These are phyloP conservation scores for Epinephelus moara DNA, from an alignment of 2,113 vertebrate species.

Conservation along the genomic window DNA sequence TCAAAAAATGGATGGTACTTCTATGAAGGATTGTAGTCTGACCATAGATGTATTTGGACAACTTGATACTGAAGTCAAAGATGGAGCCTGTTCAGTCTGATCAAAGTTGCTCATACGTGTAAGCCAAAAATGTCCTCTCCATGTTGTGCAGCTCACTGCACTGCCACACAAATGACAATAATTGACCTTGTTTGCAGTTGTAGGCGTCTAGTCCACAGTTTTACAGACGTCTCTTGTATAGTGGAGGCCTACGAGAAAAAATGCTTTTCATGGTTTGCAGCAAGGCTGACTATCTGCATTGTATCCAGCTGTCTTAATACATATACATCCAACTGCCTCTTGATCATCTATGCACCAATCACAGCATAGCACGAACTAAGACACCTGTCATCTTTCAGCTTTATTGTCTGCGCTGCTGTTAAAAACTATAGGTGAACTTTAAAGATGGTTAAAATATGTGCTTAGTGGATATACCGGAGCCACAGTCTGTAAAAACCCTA, in stretches of 20 bases:
- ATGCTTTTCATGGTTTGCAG: no score
- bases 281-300: no score
- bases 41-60: not conserved
- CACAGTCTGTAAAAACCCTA: no score
- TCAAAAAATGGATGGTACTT: not conserved
- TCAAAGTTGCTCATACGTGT: not conserved
- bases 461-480: no score
- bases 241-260: no score
- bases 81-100: not conserved
- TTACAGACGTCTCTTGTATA: no score
- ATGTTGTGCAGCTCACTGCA: not conserved
- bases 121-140: no score
- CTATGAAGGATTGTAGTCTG: not conserved
- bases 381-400: not conserved
- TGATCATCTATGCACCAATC: not conserved
- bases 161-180: no score
- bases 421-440: no score
- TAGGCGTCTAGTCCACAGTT: no score
- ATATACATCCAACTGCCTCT: not conserved
- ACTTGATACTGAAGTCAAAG: not conserved
- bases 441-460: no score
- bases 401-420: not conserved
- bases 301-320: not conserved
- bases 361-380: not conserved
- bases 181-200: no score